Conservation (phyloP, 2,888 invertebrate genomes). For the Aelia acuminata region DNA sequence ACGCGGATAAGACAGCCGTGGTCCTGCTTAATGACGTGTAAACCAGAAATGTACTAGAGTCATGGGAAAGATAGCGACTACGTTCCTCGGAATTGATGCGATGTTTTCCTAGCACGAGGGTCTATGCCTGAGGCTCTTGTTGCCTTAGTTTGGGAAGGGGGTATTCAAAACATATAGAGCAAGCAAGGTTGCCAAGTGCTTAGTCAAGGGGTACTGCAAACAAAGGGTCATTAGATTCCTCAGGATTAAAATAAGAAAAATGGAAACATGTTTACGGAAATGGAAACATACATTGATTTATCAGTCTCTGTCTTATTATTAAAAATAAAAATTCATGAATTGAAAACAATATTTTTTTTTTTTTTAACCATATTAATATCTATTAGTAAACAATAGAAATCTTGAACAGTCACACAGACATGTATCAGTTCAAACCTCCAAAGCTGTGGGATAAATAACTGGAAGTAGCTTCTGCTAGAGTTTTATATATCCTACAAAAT, state of each 20-base stretch:
- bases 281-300: too few species aligned
- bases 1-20: conserved; percentile 41
- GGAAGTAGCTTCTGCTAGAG: too few species aligned
- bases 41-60: conserved; percentile 39
- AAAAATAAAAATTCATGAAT: too few species aligned
- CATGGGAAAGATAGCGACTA: conserved; percentile 33
- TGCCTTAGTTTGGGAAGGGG: neutral
- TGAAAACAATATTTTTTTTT: too few species aligned
- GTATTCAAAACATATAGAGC: neutral
- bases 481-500: too few species aligned
- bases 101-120: conserved; percentile 47
- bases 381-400: too few species aligned
- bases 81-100: conserved; percentile 20
- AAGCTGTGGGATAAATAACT: too few species aligned
- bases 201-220: neutral
- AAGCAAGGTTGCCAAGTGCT: neutral
- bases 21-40: conserved; percentile 44
- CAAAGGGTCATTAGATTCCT: neutral
- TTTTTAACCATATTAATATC: too few species aligned
- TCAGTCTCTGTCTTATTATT: too few species aligned
- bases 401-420: too few species aligned
- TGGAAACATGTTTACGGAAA: too few species aligned
- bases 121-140: neutral
- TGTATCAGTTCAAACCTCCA: too few species aligned
- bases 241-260: neutral